Percentiles rank a stretch among this genome's conserved stretches.
These are phyloP conservation scores for Zaprionus kolodkinae DNA, from an alignment of 1,140 invertebrate species.

Conservation along the genomic window DNA sequence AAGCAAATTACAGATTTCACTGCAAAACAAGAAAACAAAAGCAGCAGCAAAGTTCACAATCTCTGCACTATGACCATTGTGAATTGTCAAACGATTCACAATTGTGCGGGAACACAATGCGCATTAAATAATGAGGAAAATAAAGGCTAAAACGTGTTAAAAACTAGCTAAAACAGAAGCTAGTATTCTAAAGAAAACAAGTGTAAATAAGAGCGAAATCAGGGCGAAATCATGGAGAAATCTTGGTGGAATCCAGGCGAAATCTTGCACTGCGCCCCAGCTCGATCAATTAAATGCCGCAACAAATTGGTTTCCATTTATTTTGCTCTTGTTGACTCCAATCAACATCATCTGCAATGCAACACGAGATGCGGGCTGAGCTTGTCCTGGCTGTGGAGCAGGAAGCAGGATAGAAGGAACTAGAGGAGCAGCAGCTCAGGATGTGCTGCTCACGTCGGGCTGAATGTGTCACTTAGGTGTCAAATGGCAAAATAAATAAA, in stretches of 20 bases:
- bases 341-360: constrained; percentile 1
- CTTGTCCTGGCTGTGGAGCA: background rate
- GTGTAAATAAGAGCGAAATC: too few species aligned
- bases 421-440: background rate
- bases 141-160: too few species aligned
- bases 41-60: background rate
- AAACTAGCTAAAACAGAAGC: too few species aligned
- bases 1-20: background rate
- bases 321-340: background rate
- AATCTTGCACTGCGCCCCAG: background rate
- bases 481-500: constrained; percentile 73
- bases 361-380: background rate
- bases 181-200: too few species aligned
- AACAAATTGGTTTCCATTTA: constrained; percentile 12
- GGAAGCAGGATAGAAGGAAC: background rate
- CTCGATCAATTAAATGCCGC: constrained; percentile 1
- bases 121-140: too few species aligned
- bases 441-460: constrained; percentile 3
- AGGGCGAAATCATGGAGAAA: background rate
- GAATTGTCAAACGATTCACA: background rate
- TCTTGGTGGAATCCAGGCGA: background rate
- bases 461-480: constrained; percentile 68
- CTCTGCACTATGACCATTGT: background rate
- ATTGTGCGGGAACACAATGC: background rate
- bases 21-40: background rate